phyloP scores from a whole-genome alignment of 1,140 invertebrate species.

The Ephestia elutella region DNA sequence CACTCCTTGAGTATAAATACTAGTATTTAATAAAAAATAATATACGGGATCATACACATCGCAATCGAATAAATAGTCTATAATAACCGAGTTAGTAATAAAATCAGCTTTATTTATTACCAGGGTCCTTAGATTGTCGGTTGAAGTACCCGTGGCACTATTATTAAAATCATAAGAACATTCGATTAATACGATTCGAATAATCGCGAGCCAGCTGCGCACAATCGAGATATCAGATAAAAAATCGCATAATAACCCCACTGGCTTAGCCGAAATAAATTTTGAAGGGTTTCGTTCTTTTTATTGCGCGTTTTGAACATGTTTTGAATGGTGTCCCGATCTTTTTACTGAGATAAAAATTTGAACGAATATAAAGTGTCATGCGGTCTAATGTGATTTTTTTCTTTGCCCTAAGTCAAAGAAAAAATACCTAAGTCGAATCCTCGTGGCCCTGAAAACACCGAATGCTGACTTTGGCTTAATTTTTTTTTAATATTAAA shows the following conservation, averaged over 20 bases:
- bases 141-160: slow-evolving; percentile 23
- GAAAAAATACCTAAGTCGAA: too few species aligned
- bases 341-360: neutral
- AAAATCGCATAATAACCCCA: slow-evolving; percentile 36
- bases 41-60: too few species aligned
- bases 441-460: too few species aligned
- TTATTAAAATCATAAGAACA: slow-evolving; percentile 30
- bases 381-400: too few species aligned
- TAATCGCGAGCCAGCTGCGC: slow-evolving; percentile 29
- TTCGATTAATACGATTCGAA: slow-evolving; percentile 24
- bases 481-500: too few species aligned
- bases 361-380: too few species aligned
- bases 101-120: neutral
- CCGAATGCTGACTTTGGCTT: too few species aligned
- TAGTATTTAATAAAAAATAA: too few species aligned
- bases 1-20: too few species aligned
- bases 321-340: neutral
- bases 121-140: neutral
- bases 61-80: neutral
- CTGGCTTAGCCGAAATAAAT: slow-evolving; percentile 25
- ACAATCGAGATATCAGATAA: slow-evolving; percentile 36
- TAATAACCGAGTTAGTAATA: neutral
- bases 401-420: too few species aligned
- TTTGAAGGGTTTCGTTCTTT: slow-evolving; percentile 13
- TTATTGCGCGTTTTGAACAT: neutral